A percentile compares a stretch with the other conserved stretches of the same genome.
Conservation (phyloP, 2,113 vertebrate genomes). For the Sapayoa aenigma region DNA sequence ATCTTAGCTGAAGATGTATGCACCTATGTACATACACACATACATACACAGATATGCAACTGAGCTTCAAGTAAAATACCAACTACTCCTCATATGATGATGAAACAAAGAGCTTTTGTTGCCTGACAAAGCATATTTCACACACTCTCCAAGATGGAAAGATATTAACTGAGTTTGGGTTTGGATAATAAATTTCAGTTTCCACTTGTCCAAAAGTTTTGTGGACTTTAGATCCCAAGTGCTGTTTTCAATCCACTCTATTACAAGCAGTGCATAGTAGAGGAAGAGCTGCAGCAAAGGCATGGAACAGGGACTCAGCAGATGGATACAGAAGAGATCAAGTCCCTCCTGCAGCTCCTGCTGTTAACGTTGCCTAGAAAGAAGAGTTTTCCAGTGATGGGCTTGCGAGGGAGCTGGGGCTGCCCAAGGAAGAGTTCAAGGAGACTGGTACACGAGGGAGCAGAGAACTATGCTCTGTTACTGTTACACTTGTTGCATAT, state of each 20-base stretch:
- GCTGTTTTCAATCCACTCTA: background rate
- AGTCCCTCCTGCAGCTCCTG: background rate
- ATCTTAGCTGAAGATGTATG: background rate
- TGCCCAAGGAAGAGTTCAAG: background rate
- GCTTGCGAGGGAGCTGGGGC: background rate
- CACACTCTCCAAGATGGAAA: background rate
- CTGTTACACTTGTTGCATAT: background rate
- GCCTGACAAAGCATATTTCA: background rate
- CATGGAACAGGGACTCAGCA: background rate
- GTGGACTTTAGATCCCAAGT: background rate
- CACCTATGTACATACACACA: background rate
- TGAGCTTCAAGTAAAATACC: background rate
- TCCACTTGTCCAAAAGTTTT: background rate
- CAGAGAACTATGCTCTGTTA: background rate
- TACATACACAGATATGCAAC: background rate
- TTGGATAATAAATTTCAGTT: background rate
- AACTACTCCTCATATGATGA: background rate
- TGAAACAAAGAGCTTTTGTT: background rate
- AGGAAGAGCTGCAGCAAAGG: background rate
- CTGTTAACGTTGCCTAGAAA: background rate
- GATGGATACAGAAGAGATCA: background rate
- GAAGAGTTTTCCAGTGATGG: background rate
- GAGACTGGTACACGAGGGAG: accelerated
- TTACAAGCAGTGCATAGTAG: background rate
- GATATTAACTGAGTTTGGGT: background rate